phyloP scores from a whole-genome alignment of 2,888 invertebrate genomes.

The Andrena praecox region DNA sequence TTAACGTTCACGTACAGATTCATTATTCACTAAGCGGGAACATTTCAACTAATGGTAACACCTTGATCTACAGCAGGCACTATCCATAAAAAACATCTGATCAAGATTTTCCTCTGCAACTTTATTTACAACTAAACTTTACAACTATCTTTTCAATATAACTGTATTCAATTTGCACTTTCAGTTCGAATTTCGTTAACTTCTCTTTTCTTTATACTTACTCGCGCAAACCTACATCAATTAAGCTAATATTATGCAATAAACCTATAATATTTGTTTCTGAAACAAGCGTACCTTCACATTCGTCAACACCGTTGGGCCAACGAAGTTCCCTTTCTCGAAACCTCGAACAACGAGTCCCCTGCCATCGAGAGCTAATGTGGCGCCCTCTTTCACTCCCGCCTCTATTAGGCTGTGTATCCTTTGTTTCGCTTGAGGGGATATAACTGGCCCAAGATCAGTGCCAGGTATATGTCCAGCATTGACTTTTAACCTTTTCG shows the following conservation, averaged over 20 bases:
- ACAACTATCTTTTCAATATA: too few relatives aligned
- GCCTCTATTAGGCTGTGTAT: slow-evolving; percentile 93
- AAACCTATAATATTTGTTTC: background rate
- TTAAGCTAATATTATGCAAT: too few relatives aligned
- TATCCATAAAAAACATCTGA: background rate
- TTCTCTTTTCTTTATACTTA: too few relatives aligned
- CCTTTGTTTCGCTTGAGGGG: slow-evolving; percentile 94
- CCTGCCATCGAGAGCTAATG: slow-evolving; percentile 95
- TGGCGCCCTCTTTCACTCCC: slow-evolving; percentile 94
- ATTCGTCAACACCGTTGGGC: slow-evolving; percentile 96
- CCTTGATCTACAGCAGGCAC: too few relatives aligned
- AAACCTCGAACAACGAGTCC: slow-evolving; percentile 93
- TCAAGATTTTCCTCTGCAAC: background rate
- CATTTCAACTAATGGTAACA: too few relatives aligned
- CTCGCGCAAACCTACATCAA: too few relatives aligned
- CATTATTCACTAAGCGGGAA: too few relatives aligned
- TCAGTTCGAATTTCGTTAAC: too few relatives aligned
- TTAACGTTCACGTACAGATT: too few relatives aligned
- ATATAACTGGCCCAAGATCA: slow-evolving; percentile 97
- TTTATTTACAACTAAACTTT: background rate
- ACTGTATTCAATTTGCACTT: too few relatives aligned
- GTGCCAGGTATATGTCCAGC: slow-evolving; percentile 94
- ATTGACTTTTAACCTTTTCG: slow-evolving; percentile 94
- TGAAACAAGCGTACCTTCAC: slow-evolving; percentile 87
- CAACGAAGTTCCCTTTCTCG: slow-evolving; percentile 99